Conservation (phyloP, 2,888 invertebrate genomes). For the Aproaerema taeniolella region DNA sequence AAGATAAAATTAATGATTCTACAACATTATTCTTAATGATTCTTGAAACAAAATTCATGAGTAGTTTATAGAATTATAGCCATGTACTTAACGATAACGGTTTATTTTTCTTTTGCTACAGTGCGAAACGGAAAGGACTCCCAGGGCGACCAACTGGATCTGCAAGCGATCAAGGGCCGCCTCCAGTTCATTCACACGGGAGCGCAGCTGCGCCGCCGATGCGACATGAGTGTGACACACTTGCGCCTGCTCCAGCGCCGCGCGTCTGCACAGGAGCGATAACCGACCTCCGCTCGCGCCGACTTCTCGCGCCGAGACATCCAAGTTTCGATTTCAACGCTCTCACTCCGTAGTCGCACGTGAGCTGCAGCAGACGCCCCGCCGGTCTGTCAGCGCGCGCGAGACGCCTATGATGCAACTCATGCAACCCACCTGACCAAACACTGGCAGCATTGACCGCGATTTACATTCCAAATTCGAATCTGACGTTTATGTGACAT, state of each 20-base stretch:
- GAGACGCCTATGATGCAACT: conserved; percentile 33
- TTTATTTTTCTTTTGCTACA: conserved; percentile 31
- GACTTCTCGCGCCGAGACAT: too few species aligned
- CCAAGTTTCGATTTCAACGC: conserved; percentile 63
- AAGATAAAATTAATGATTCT: too few species aligned
- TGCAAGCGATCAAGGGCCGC: conserved; percentile 14
- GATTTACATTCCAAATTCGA: conserved; percentile 35
- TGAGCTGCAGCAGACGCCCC: conserved; percentile 37
- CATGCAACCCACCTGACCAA: conserved; percentile 16
- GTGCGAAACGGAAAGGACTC: conserved; percentile 20
- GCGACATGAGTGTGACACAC: conserved; percentile 39
- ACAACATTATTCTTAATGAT: too few species aligned
- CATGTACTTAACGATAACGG: too few species aligned
- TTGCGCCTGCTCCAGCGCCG: conserved; percentile 38
- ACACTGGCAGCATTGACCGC: conserved; percentile 20
- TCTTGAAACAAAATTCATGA: too few species aligned
- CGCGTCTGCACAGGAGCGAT: conserved; percentile 47
- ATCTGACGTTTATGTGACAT: conserved; percentile 46
- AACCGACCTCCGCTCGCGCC: conserved; percentile 51
- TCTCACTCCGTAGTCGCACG: conserved; percentile 60
- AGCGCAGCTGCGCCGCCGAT: conserved; percentile 23
- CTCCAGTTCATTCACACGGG: conserved; percentile 34
- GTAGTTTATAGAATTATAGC: too few species aligned
- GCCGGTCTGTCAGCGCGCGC: conserved; percentile 27
- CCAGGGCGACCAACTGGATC: conserved; percentile 8